A percentile compares a stretch with the other conserved stretches of the same genome.
Conservation (phyloP, 1,140 invertebrate genomes). For the Drosophila grimshawi region DNA sequence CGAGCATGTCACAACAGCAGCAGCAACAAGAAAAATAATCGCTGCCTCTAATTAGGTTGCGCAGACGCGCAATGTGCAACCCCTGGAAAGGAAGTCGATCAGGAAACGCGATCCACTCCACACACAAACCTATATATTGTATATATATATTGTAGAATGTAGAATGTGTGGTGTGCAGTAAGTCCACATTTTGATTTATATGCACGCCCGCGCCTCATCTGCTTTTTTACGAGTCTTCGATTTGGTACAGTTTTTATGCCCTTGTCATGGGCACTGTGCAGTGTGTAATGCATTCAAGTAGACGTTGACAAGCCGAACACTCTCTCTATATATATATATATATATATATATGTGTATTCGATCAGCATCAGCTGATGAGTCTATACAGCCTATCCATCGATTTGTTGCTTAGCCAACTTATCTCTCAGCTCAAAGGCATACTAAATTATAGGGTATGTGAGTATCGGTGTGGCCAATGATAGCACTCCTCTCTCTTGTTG, state of each 20-base stretch:
- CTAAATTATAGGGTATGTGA: neutral
- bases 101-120: constrained; percentile 20
- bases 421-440: no score
- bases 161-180: constrained; percentile 31
- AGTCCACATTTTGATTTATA: constrained; percentile 82
- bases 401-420: no score
- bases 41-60: constrained; percentile 36
- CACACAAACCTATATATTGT: constrained; percentile 54
- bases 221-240: constrained; percentile 41
- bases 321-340: no score
- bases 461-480: neutral
- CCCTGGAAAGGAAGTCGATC: constrained; percentile 56
- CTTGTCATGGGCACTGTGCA: no score
- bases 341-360: no score
- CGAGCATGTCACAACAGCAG: constrained; percentile 39
- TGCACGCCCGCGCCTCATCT: constrained; percentile 73
- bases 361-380: no score
- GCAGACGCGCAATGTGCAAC: constrained; percentile 18
- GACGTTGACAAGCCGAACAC: no score
- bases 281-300: no score
- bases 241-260: constrained; percentile 17
- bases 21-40: constrained; percentile 1
- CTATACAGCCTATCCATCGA: no score
- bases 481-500: constrained; percentile 8
- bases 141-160: constrained; percentile 1